These are phyloP conservation scores for Hipparchia semele DNA, from an alignment of 2,888 invertebrate species.

Conservation along the genomic window DNA sequence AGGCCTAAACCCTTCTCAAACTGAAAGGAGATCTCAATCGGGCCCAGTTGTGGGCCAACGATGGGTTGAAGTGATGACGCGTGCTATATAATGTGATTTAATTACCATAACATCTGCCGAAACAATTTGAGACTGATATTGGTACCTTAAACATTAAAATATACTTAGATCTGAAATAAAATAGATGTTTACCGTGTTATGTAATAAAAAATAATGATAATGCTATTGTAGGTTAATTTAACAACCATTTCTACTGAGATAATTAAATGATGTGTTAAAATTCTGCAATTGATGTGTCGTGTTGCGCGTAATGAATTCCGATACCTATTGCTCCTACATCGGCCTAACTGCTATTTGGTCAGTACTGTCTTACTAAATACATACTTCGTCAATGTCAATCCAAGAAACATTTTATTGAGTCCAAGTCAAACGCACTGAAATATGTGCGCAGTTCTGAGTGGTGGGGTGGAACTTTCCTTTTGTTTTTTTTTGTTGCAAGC, in stretches of 20 bases:
- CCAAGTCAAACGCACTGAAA: conserved; percentile 48
- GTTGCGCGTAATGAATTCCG: background rate
- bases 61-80: background rate
- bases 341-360: conserved; percentile 31
- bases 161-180: background rate
- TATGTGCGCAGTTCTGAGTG: conserved; percentile 56
- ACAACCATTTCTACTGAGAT: too few species aligned
- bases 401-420: conserved; percentile 41
- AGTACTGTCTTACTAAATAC: conserved; percentile 35
- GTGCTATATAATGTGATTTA: background rate
- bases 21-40: too few species aligned
- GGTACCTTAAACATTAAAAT: background rate
- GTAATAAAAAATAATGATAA: background rate
- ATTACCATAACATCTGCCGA: background rate
- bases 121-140: background rate
- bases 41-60: too few species aligned
- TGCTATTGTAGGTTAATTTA: background rate
- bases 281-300: background rate
- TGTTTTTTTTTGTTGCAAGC: conserved; percentile 50
- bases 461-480: conserved; percentile 51
- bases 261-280: background rate
- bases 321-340: conserved; percentile 18
- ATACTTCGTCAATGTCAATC: conserved; percentile 40
- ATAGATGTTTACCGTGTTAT: background rate
- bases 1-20: too few species aligned